These are phyloP conservation scores for Homarus americanus DNA, from an alignment of 1,140 invertebrate genomes.

Conservation along the genomic window DNA sequence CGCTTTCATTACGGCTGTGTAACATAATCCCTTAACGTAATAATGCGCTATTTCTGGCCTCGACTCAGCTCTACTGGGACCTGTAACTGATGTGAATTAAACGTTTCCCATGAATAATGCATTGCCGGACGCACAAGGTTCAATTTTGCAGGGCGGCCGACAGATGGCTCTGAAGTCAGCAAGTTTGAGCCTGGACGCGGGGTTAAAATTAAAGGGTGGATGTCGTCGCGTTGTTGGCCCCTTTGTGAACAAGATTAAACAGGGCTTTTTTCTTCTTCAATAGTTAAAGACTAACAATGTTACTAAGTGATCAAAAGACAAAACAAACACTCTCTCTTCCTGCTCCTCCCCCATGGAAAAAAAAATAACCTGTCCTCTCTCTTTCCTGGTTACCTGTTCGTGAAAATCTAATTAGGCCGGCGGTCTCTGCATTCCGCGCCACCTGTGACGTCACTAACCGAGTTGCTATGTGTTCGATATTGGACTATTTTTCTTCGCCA, in stretches of 20 bases:
- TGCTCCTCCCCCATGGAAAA: too few species aligned
- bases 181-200: conserved; percentile 9
- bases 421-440: background rate
- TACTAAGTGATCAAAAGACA: background rate
- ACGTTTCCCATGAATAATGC: background rate
- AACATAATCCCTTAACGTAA: background rate
- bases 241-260: too few species aligned
- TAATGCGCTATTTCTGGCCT: background rate
- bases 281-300: background rate
- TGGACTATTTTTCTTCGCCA: background rate
- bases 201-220: conserved; percentile 4
- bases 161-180: conserved; percentile 31
- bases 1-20: too few species aligned
- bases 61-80: background rate
- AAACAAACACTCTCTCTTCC: too few species aligned
- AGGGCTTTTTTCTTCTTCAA: too few species aligned
- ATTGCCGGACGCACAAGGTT: background rate
- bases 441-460: background rate
- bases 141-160: conserved; percentile 22
- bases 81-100: conserved; percentile 15
- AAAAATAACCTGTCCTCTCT: too few species aligned
- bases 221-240: background rate
- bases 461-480: background rate
- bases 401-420: background rate
- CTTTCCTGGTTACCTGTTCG: background rate